These are phyloP conservation scores for Pipistrellus pipistrellus DNA, from an alignment of 2,797 vertebrate genomes.

Conservation along the genomic window DNA sequence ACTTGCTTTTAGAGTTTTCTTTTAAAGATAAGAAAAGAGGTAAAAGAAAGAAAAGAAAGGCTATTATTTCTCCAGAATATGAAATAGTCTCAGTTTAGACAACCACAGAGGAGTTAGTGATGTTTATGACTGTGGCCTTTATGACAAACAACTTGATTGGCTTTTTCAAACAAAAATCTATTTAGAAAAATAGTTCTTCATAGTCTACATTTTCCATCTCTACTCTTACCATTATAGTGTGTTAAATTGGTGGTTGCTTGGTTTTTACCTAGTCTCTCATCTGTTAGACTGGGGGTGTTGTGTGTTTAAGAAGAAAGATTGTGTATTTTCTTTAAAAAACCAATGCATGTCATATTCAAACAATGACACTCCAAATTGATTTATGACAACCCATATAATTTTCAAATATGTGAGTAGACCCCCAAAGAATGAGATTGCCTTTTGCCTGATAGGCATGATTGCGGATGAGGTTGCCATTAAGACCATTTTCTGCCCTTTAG, in stretches of 20 bases:
- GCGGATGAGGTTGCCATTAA: constrained; percentile 72
- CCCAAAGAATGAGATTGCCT: constrained; percentile 63
- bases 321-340: constrained; percentile 54
- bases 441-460: constrained; percentile 60
- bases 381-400: constrained; percentile 69
- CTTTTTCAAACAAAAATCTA: constrained; percentile 1
- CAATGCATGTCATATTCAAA: constrained; percentile 53
- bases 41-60: not conserved
- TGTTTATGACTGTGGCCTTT: not conserved
- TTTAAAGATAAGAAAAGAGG: not conserved
- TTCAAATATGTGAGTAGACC: constrained; percentile 70
- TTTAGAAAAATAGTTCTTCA: not conserved
- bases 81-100: constrained; percentile 10
- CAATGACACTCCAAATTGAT: constrained; percentile 65
- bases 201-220: not conserved
- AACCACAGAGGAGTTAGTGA: not conserved
- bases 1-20: not conserved
- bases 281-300: not conserved
- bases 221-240: not conserved
- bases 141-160: not conserved
- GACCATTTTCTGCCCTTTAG: constrained; percentile 38
- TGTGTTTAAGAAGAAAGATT: constrained; percentile 61
- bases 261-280: constrained; percentile 28
- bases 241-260: constrained; percentile 45
- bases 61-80: constrained; percentile 17